These are phyloP conservation scores for Bryconaethiops microstoma DNA, from an alignment of 2,797 vertebrate species.

Conservation along the genomic window DNA sequence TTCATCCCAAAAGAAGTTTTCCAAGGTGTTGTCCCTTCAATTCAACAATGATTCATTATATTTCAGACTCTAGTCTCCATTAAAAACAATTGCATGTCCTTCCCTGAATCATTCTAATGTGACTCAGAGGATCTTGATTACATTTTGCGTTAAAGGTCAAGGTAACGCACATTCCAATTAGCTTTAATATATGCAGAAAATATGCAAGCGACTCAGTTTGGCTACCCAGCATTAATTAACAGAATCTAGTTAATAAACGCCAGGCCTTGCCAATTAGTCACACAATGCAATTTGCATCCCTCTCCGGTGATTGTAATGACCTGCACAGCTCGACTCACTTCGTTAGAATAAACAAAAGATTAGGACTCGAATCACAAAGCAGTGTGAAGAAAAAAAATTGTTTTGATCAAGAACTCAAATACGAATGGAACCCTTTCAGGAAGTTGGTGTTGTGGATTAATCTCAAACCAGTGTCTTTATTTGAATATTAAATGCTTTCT, in stretches of 20 bases:
- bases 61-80: neutral
- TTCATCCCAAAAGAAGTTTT: no score
- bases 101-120: conserved; percentile 13
- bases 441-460: conserved; percentile 18
- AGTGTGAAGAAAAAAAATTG: conserved; percentile 62
- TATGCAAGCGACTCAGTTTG: conserved; percentile 69
- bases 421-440: conserved; percentile 15
- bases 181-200: conserved; percentile 71
- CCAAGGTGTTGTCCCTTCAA: no score
- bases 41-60: neutral
- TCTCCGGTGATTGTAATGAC: conserved; percentile 72
- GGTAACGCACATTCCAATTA: conserved; percentile 64
- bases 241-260: conserved; percentile 76
- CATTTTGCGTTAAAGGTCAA: conserved; percentile 36
- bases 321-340: conserved; percentile 61
- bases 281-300: conserved; percentile 75
- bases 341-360: conserved; percentile 69
- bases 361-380: conserved; percentile 63
- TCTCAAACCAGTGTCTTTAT: conserved; percentile 16
- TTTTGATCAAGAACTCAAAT: conserved; percentile 39
- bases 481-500: conserved; percentile 33
- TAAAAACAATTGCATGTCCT: conserved; percentile 1
- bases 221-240: conserved; percentile 76
- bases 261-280: conserved; percentile 69
- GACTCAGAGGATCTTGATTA: conserved; percentile 35